Base-by-base conservation (phyloP, 2,113 vertebrate species). In the Climacteris rufus region DNA sequence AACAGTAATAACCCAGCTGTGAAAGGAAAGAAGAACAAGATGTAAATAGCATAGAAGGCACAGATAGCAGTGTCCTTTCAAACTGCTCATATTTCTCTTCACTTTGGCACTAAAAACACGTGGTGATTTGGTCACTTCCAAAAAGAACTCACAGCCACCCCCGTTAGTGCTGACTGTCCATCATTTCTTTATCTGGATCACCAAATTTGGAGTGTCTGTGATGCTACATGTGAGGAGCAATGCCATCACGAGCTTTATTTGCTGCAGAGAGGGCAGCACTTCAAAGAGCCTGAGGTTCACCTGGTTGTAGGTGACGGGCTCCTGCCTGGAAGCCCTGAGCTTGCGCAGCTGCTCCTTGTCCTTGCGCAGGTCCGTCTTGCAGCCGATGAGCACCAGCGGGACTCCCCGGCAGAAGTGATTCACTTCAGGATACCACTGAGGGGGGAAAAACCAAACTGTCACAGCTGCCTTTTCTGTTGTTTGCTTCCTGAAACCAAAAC, bases 361-460 rank as follows among this genome's bases (percentile, higher is more conserved):
- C 93, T 99, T 99, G 61, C 99, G 96, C 7, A 99, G 98, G 97
- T 99, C 99, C 1, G 99, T 99, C 97, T 99, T 99, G 97, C 99
- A 99, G 95, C 99, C 99, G 12, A 99, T 99, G 80, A 99, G 98
- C n/a, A 99, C 97, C 12, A 98, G 93, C 0, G 99, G 99, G 13
- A 88, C 97, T 2, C 99, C 98, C 3, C 80, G 97, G 95, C 99
- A 99, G 97, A 99, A 99, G 92, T 99, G 99, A 44, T 97, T 98
- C 71, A 99, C 99, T 86, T 99, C 99, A 20, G 99, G 99, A 94
- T 97, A 98, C 99, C 99, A 99, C 99, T 99, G 96, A 1, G 22
- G 81, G 68, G 2, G 78, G 69, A 45, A 57, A 87, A 89, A 3
- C 14, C 93, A 59, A 68, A 35, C 45, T 60, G 56, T 63, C 8